Conservation (phyloP, 2,113 vertebrate genomes). For the Cepphus grylle region DNA sequence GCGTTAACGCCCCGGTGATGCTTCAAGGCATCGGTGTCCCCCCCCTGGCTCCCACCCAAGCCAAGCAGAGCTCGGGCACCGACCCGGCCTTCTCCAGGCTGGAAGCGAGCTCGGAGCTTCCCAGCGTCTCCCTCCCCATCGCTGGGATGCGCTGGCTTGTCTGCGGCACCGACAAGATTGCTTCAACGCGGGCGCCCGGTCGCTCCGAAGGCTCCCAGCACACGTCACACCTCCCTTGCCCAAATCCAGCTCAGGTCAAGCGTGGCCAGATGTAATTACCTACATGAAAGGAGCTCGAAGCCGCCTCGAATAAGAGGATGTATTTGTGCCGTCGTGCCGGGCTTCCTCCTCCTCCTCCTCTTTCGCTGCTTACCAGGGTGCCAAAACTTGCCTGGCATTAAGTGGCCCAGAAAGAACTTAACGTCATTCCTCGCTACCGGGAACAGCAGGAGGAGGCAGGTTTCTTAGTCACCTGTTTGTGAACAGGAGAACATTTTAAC, state of each 20-base stretch:
- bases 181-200: neutral
- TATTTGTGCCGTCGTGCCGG: neutral
- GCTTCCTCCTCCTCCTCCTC: neutral
- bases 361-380: neutral
- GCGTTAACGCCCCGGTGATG: neutral
- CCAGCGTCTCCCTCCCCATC: rapidly evolving
- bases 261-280: neutral
- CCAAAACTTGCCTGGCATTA: neutral
- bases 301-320: neutral
- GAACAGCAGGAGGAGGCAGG: neutral
- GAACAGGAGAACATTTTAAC: neutral
- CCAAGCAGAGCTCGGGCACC: neutral
- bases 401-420: neutral
- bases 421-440: neutral
- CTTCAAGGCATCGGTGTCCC: neutral
- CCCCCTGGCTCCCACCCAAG: too few relatives aligned
- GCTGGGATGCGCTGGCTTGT: neutral
- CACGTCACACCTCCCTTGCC: neutral
- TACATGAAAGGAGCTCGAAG: neutral
- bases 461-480: neutral
- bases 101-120: neutral
- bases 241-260: neutral
- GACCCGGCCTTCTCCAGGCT: neutral
- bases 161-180: neutral
- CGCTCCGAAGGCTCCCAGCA: rapidly evolving